A percentile compares a stretch with the other conserved stretches of the same genome.
Evolutionary conservation across 35 echinoderm and acorn worm species (phyloP).

Genomic region (Holothuria glaberrima): DNA sequence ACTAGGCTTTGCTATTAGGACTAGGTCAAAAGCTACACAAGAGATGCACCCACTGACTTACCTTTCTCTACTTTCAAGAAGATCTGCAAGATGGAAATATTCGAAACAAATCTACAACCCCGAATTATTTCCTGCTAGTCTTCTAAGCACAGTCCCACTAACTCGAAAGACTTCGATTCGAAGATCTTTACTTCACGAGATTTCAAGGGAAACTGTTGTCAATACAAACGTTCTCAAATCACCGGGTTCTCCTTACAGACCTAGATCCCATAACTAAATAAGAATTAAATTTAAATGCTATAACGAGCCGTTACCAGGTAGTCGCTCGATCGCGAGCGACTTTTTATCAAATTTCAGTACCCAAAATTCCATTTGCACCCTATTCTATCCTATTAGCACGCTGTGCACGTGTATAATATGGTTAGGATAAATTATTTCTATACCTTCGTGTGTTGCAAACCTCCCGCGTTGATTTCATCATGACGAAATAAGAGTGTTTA

Average conservation of each 20-base stretch:
- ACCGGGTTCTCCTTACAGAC: not conserved
- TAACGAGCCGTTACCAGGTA: conserved; percentile 54
- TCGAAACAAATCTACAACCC: too few relatives aligned
- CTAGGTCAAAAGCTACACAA: too few relatives aligned
- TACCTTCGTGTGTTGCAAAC: not conserved
- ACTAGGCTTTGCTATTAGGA: too few relatives aligned
- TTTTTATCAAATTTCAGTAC: conserved; percentile 65
- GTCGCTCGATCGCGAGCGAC: conserved; percentile 57
- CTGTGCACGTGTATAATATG: conserved; percentile 60
- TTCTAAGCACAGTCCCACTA: too few relatives aligned
- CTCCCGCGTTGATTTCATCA: conserved; percentile 49
- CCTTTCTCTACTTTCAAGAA: too few relatives aligned
- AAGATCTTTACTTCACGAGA: conserved; percentile 26
- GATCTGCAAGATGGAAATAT: too few relatives aligned
- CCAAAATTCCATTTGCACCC: conserved; percentile 64
- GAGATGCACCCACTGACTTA: too few relatives aligned
- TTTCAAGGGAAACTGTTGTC: conserved; percentile 15
- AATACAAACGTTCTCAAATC: conserved; percentile 30
- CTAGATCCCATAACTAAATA: conserved; percentile 53
- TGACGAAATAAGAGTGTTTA: conserved; percentile 45
- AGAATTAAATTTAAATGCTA: conserved; percentile 64
- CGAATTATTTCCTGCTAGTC: too few relatives aligned
- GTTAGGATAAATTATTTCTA: conserved; percentile 55
- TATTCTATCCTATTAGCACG: conserved; percentile 59
- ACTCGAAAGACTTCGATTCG: too few relatives aligned